Evolutionary conservation across 2,888 invertebrate species (phyloP), one percentile per base, ranked within the genome.

Genomic region (Auanema freiburgensis): DNA sequence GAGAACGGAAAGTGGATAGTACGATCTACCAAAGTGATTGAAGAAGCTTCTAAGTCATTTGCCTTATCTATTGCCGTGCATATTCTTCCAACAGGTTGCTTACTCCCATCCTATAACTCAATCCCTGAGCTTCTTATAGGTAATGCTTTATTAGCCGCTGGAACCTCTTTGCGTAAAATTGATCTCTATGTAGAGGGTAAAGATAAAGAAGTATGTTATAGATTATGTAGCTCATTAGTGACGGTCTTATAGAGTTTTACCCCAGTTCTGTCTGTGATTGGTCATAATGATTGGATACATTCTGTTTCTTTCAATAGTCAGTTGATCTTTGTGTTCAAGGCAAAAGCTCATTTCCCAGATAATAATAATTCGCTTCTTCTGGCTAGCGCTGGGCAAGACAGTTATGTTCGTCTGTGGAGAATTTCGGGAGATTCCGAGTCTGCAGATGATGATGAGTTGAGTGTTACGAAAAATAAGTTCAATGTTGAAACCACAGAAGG

Each of bases 241-340:
- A 2, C 42, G 12, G 2, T 3, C 12, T 49, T 57, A 24, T 14
- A 57, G 53, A 43, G 44, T 11, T 72, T 74, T 50, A 52, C 40
- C 11, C 62, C 49, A 21, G 57, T 65, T 6, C 42, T 76, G 43
- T 64, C 63, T 1, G 66, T 79, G 3, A 63, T 69, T 11, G 77
- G 74, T 18, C 75, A 77, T 57, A 66, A 68, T 6, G 77, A 75
- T 62, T 79, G 79, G 79, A 71, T 75, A 44, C 73, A 77, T 57
- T 69, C 77, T 0, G 63, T 79, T 10, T 66, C 74, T 16, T 79
- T 79, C 44, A 74, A 77, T 53, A 69, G 77, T 77, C 16, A 16
- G 33, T 57, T 56, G n/a, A 25, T n/a, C 44, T 46, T 44, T 54
- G 18, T 49, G n/a, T 43, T 10, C 21, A 44, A 3, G 33, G 46